A percentile compares a stretch with the other conserved stretches of the same genome.
These are phyloP conservation scores for Indicator maculatus DNA, from an alignment of 2,113 vertebrate genomes.

Conservation along the genomic window DNA sequence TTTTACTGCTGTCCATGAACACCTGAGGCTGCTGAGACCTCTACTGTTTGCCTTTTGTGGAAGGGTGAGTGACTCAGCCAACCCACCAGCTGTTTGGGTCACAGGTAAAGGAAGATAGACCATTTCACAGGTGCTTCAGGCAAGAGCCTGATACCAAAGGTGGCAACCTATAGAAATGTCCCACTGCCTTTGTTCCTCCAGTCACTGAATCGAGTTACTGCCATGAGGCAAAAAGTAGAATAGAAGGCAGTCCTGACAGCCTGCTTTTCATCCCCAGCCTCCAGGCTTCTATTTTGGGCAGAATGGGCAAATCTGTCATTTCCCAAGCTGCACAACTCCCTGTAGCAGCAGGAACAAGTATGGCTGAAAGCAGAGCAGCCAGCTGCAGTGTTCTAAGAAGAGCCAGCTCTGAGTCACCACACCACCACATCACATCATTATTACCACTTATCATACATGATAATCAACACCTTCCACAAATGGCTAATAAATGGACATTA, in stretches of 20 bases:
- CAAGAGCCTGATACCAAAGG: neutral
- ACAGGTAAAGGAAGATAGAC: accelerated
- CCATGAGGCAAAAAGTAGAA: neutral
- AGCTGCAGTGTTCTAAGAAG: neutral
- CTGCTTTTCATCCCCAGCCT: neutral
- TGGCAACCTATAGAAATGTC: neutral
- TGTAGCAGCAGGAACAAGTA: neutral
- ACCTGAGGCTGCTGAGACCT: neutral
- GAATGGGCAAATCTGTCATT: neutral
- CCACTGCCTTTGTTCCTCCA: neutral
- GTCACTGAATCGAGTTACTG: neutral
- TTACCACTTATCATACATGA: neutral
- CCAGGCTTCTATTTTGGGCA: neutral
- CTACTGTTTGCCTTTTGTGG: neutral
- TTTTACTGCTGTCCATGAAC: neutral
- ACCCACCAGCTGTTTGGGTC: neutral
- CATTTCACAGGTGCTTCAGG: neutral
- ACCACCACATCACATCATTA: neutral
- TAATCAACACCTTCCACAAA: neutral
- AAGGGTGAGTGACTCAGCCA: neutral
- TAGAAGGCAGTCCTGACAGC: neutral
- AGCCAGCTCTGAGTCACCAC: slow-evolving; percentile 11
- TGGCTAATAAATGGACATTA: neutral
- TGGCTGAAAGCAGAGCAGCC: neutral
- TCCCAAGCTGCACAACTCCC: neutral